These are phyloP conservation scores for Amorpha juglandis DNA, from an alignment of 2,888 invertebrate species.

Conservation along the genomic window DNA sequence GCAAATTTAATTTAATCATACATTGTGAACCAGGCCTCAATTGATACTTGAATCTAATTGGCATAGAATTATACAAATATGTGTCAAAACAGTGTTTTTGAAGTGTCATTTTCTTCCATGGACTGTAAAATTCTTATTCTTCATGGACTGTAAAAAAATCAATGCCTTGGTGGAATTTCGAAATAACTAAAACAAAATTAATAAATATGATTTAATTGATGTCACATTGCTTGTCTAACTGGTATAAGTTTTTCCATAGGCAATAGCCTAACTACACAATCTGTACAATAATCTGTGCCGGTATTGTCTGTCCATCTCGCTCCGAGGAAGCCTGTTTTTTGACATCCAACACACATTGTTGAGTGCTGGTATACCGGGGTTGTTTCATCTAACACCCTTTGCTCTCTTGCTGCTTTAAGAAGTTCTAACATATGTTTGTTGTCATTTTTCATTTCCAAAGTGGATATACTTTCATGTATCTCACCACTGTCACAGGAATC, in stretches of 20 bases:
- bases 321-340: slow-evolving; percentile 71
- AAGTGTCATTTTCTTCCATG: too few species aligned
- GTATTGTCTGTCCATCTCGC: slow-evolving; percentile 79
- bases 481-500: slow-evolving; percentile 78
- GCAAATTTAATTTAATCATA: too few species aligned
- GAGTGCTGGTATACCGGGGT: slow-evolving; percentile 72
- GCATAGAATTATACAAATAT: too few species aligned
- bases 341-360: slow-evolving; percentile 76
- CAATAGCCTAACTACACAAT: slow-evolving; percentile 71
- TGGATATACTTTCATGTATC: slow-evolving; percentile 49
- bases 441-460: slow-evolving; percentile 54
- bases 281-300: slow-evolving; percentile 78
- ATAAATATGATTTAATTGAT: slow-evolving; percentile 30
- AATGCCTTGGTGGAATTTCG: neutral
- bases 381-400: slow-evolving; percentile 70
- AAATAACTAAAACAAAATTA: slow-evolving; percentile 9
- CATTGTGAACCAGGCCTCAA: too few species aligned
- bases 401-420: slow-evolving; percentile 71
- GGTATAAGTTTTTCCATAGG: slow-evolving; percentile 71
- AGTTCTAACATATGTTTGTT: slow-evolving; percentile 66
- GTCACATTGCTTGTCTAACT: slow-evolving; percentile 55
- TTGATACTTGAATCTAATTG: too few species aligned
- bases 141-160: neutral
- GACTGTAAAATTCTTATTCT: neutral
- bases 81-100: neutral